Evolutionary conservation across 1,140 invertebrate genomes (phyloP).

Genomic region (Drosophila santomea): DNA sequence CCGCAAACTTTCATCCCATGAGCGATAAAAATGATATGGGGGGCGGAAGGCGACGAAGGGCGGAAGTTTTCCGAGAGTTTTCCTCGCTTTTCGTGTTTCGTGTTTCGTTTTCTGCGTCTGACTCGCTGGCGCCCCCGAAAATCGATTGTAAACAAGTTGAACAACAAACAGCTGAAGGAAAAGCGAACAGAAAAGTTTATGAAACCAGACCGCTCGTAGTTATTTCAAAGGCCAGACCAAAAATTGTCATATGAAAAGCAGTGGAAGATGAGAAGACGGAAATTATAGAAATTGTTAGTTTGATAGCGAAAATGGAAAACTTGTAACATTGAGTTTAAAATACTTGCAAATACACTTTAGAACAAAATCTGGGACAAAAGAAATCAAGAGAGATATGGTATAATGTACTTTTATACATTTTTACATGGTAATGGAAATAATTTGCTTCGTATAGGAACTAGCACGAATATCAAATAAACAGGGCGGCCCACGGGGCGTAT

Average conservation of each 20-base stretch:
- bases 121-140: constrained; percentile 79
- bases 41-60: not conserved
- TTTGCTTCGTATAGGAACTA: constrained; percentile 20
- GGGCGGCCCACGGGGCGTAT: constrained; percentile 25
- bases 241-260: constrained; percentile 5
- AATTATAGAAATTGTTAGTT: constrained; percentile 13
- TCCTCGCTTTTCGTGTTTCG: constrained; percentile 10
- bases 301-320: not conserved
- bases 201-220: constrained; percentile 19
- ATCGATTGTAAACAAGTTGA: constrained; percentile 81
- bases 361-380: too few relatives aligned
- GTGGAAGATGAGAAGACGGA: not conserved
- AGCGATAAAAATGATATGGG: constrained; percentile 72
- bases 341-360: not conserved
- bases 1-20: constrained; percentile 72
- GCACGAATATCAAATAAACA: constrained; percentile 18
- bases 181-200: constrained; percentile 25
- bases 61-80: constrained; percentile 35
- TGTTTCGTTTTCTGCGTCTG: constrained; percentile 45
- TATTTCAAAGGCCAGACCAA: constrained; percentile 2
- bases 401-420: not conserved
- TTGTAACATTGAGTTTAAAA: not conserved
- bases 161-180: constrained; percentile 44
- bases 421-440: constrained; percentile 11
- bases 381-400: too few relatives aligned